These are phyloP conservation scores for Calliphora vomitoria DNA, from an alignment of 2,888 invertebrate species.

Conservation along the genomic window DNA sequence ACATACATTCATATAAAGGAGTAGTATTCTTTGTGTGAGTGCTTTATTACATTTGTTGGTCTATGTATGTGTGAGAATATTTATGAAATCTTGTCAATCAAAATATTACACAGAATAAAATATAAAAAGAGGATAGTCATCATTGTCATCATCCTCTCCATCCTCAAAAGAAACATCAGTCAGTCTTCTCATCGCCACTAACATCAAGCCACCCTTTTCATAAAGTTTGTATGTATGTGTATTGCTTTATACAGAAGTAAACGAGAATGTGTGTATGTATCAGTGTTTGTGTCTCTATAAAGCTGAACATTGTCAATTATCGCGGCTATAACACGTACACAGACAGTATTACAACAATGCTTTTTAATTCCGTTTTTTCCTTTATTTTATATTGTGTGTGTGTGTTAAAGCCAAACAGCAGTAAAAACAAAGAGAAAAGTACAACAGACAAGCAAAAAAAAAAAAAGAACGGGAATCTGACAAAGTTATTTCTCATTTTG, in stretches of 20 bases:
- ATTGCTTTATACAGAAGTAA: neutral
- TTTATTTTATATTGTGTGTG: neutral
- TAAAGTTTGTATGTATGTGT: neutral
- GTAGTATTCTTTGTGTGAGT: neutral
- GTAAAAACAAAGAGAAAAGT: neutral
- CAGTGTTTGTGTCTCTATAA: neutral
- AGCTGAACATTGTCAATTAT: constrained; percentile 51
- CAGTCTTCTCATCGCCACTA: constrained; percentile 11
- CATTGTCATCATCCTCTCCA: neutral
- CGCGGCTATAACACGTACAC: constrained; percentile 35
- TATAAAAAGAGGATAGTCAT: constrained; percentile 21
- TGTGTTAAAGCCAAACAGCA: constrained; percentile 8
- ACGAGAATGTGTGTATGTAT: neutral
- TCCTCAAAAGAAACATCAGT: constrained; percentile 11
- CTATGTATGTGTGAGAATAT: neutral
- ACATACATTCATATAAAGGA: neutral
- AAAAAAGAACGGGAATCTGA: neutral
- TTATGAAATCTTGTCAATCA: constrained; percentile 54
- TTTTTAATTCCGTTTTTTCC: constrained; percentile 19
- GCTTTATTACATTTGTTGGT: neutral
- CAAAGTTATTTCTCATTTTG: constrained; percentile 22
- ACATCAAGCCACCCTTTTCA: constrained; percentile 1
- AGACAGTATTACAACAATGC: constrained; percentile 18
- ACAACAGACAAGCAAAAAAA: neutral
- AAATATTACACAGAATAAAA: constrained; percentile 37